Evolutionary conservation across 2,888 invertebrate species (phyloP).

Genomic region (Cryptus viduatorius): DNA sequence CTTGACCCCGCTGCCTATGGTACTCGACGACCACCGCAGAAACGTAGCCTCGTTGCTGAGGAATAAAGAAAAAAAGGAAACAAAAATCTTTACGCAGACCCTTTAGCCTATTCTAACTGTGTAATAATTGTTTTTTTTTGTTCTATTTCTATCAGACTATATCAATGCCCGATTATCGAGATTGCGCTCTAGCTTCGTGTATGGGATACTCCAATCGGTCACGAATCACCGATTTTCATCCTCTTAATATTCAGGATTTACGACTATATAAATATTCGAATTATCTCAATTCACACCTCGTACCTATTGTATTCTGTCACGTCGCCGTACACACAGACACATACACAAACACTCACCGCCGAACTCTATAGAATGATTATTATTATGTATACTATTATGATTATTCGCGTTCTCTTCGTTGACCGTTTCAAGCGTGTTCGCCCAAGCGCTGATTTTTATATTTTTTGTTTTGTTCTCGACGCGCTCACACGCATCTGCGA

Average conservation of each 20-base stretch:
- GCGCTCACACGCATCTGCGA: slow-evolving; percentile 31
- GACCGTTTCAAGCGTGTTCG: slow-evolving; percentile 25
- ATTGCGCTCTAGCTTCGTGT: slow-evolving; percentile 6
- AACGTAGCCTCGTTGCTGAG: slow-evolving; percentile 64
- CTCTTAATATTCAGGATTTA: slow-evolving; percentile 9
- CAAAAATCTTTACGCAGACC: slow-evolving; percentile 13
- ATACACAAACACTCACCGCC: slow-evolving; percentile 33
- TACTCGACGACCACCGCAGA: slow-evolving; percentile 73
- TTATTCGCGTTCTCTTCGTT: slow-evolving; percentile 49
- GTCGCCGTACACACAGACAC: slow-evolving; percentile 45
- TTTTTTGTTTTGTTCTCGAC: slow-evolving; percentile 35
- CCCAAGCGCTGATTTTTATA: slow-evolving; percentile 14
- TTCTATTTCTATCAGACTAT: slow-evolving; percentile 24
- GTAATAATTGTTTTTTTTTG: slow-evolving; percentile 54
- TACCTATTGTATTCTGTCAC: slow-evolving; percentile 51
- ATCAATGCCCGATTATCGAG: slow-evolving; percentile 16
- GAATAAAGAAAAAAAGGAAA: slow-evolving; percentile 57
- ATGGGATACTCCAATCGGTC: slow-evolving; percentile 14
- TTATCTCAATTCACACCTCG: slow-evolving; percentile 33
- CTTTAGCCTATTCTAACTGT: slow-evolving; percentile 58
- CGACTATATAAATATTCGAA: slow-evolving; percentile 30
- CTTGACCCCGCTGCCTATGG: slow-evolving; percentile 78
- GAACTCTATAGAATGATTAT: slow-evolving; percentile 41
- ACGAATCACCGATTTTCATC: background rate
- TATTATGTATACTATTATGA: slow-evolving; percentile 44